A percentile compares a stretch with the other conserved stretches of the same genome.
Evolutionary conservation across 2,113 vertebrate genomes (phyloP).

Genomic region (Anoura caudifer): DNA sequence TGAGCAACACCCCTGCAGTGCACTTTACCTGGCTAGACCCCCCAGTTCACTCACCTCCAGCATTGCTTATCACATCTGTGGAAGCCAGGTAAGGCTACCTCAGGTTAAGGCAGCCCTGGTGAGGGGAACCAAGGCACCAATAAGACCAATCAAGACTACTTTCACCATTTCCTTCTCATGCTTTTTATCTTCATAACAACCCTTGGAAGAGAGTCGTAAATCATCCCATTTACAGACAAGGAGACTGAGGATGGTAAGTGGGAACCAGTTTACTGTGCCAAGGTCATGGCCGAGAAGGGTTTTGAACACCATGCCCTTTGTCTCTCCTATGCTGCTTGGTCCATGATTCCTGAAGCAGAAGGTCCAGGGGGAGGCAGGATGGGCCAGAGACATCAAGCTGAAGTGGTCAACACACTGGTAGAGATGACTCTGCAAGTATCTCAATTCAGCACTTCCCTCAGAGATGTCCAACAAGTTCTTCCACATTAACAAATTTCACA

Average conservation of each 20-base stretch:
- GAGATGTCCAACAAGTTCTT: neutral
- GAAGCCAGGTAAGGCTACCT: neutral
- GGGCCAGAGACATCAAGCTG: neutral
- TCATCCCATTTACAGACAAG: neutral
- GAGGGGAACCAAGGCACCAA: neutral
- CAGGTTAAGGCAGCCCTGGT: neutral
- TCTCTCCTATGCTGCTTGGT: neutral
- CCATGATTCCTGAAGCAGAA: neutral
- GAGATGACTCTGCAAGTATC: neutral
- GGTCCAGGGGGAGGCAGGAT: neutral
- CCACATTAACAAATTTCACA: neutral
- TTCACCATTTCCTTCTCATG: neutral
- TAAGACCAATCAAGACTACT: neutral
- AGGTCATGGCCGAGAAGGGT: neutral
- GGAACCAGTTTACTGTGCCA: neutral
- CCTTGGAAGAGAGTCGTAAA: neutral
- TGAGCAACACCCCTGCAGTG: neutral
- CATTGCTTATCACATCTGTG: fast-evolving
- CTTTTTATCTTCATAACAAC: neutral
- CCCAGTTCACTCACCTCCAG: fast-evolving
- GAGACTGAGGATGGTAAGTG: neutral
- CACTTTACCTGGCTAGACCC: neutral
- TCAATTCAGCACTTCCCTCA: neutral
- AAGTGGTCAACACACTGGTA: neutral
- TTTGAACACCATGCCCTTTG: neutral